These are phyloP conservation scores for Alloplasta piceator DNA, from an alignment of 2,888 invertebrate genomes.

Conservation along the genomic window DNA sequence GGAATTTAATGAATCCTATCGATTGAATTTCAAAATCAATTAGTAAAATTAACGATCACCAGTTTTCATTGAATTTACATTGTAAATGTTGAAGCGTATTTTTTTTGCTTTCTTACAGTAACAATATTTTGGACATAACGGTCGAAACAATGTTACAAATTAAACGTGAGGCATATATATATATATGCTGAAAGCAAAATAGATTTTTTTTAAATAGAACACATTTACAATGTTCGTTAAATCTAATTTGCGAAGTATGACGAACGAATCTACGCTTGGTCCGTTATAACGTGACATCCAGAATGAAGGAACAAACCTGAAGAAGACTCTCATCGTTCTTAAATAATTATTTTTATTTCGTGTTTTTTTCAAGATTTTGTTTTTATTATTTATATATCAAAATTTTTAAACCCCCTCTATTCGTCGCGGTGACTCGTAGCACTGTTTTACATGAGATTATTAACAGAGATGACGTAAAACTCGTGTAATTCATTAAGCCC, in stretches of 20 bases:
- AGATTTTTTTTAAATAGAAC: too few relatives aligned
- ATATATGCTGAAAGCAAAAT: too few relatives aligned
- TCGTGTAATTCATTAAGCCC: slow-evolving; percentile 19
- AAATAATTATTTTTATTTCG: slow-evolving; percentile 76
- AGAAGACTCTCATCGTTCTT: slow-evolving; percentile 73
- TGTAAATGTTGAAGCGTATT: too few relatives aligned
- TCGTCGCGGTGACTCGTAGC: slow-evolving; percentile 70
- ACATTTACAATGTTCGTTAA: neutral
- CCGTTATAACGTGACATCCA: slow-evolving; percentile 8
- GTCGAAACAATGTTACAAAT: neutral
- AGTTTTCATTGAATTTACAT: too few relatives aligned
- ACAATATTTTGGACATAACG: neutral
- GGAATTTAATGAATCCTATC: too few relatives aligned
- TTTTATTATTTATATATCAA: slow-evolving; percentile 76
- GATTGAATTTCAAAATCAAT: too few relatives aligned
- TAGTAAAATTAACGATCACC: too few relatives aligned
- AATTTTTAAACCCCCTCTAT: slow-evolving; percentile 77
- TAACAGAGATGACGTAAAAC: slow-evolving; percentile 43
- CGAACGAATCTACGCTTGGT: neutral
- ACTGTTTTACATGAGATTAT: slow-evolving; percentile 53
- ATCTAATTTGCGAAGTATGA: slow-evolving; percentile 21
- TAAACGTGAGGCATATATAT: too few relatives aligned
- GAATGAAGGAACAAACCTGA: slow-evolving; percentile 71
- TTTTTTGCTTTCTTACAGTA: too few relatives aligned
- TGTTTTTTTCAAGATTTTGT: slow-evolving; percentile 66